Percentiles rank a stretch among this genome's conserved stretches.
Conservation (phyloP, 2,797 vertebrate genomes). For the Alca torda region DNA sequence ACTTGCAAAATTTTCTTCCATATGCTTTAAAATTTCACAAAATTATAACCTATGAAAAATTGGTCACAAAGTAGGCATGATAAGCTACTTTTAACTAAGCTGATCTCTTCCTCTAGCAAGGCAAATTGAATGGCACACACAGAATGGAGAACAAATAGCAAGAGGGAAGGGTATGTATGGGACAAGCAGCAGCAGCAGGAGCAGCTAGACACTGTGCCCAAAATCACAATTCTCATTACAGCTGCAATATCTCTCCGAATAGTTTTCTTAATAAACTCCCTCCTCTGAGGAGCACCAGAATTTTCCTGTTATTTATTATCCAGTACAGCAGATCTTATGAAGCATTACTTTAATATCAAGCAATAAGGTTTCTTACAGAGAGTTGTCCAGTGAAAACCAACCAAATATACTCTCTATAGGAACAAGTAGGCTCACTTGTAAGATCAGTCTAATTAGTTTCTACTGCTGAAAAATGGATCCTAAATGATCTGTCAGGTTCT, state of each 20-base stretch:
- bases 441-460: not conserved
- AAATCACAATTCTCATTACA: not conserved
- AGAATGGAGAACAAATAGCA: not conserved
- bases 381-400: not conserved
- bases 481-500: not conserved
- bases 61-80: not conserved
- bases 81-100: not conserved
- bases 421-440: not conserved
- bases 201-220: not conserved
- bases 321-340: not conserved
- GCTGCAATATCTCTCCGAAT: not conserved
- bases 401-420: not conserved
- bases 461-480: not conserved
- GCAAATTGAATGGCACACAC: not conserved
- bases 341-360: conserved; percentile 46
- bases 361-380: not conserved
- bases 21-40: not conserved
- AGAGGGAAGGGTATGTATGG: not conserved
- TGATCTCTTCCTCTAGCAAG: not conserved
- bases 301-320: conserved; percentile 25
- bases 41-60: not conserved
- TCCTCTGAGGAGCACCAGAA: not conserved
- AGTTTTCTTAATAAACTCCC: conserved; percentile 10
- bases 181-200: not conserved
- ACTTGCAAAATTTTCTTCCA: not conserved